Evolutionary conservation across 2,113 vertebrate species (phyloP).

Genomic region (Varanus komodoensis): DNA sequence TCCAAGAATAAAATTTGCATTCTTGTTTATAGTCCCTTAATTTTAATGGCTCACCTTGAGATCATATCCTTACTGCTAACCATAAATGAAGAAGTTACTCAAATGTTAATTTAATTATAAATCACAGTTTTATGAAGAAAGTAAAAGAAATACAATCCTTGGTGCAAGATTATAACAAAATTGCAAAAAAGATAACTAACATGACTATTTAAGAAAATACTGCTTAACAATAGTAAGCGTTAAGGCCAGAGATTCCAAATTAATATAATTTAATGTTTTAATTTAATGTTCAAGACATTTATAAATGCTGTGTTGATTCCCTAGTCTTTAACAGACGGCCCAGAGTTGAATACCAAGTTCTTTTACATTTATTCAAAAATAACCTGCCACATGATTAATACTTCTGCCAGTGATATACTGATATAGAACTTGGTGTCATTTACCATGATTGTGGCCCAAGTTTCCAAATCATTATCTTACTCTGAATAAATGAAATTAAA

Average conservation of each 20-base stretch:
- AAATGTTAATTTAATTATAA: neutral
- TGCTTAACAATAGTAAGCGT: neutral
- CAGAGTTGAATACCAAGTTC: neutral
- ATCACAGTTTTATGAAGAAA: neutral
- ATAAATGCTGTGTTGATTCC: neutral
- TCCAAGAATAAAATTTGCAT: neutral
- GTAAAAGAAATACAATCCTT: neutral
- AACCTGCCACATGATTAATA: neutral
- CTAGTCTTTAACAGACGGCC: neutral
- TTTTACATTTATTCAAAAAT: neutral
- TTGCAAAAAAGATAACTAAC: neutral
- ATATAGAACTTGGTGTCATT: neutral
- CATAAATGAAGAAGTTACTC: neutral
- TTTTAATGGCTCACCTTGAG: neutral
- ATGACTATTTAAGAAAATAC: neutral
- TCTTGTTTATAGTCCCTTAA: neutral
- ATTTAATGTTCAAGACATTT: neutral
- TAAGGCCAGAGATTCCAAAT: neutral
- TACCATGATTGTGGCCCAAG: neutral
- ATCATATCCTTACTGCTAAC: neutral
- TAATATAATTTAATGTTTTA: too few species aligned
- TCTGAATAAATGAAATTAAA: neutral
- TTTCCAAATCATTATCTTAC: conserved; percentile 2
- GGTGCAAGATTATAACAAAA: neutral
- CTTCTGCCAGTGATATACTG: neutral